Conservation (phyloP, 2,888 invertebrate genomes). For the Phengaris alcon region DNA sequence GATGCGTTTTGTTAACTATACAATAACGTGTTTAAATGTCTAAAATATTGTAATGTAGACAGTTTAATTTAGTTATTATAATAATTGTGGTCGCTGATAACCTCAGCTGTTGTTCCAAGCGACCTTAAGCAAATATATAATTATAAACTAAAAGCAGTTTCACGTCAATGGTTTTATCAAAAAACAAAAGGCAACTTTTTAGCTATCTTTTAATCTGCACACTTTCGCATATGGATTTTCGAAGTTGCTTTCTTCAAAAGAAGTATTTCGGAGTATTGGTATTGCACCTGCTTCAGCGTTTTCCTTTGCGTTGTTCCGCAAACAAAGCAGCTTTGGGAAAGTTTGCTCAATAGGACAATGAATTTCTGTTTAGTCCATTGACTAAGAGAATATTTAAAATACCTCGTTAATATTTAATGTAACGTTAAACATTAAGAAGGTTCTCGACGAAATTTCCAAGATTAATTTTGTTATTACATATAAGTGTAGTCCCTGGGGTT, state of each 20-base stretch:
- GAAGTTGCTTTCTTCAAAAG: constrained; percentile 13
- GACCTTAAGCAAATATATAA: too few species aligned
- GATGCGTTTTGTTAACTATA: too few species aligned
- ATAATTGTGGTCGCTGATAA: too few species aligned
- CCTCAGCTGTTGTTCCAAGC: too few species aligned
- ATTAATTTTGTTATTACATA: background rate
- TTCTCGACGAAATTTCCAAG: background rate
- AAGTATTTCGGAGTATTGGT: constrained; percentile 23
- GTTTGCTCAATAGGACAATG: constrained; percentile 13
- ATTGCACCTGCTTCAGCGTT: constrained; percentile 23
- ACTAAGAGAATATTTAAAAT: background rate
- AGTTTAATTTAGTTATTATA: too few species aligned
- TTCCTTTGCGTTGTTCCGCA: constrained; percentile 12
- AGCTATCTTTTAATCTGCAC: constrained; percentile 41
- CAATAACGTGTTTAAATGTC: too few species aligned
- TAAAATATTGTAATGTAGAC: too few species aligned
- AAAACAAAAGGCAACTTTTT: constrained; percentile 56
- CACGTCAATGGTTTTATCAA: constrained; percentile 61
- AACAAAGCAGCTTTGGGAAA: constrained; percentile 12
- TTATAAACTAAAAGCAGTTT: background rate
- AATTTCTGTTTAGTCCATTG: constrained; percentile 2
- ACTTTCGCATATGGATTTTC: constrained; percentile 43
- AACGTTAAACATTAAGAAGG: background rate
- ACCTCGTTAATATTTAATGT: background rate
- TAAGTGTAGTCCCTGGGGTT: too few species aligned